A percentile compares a stretch with the other conserved stretches of the same genome.
phyloP scores from a whole-genome alignment of 2,113 vertebrate genomes.

The Balaeniceps rex region DNA sequence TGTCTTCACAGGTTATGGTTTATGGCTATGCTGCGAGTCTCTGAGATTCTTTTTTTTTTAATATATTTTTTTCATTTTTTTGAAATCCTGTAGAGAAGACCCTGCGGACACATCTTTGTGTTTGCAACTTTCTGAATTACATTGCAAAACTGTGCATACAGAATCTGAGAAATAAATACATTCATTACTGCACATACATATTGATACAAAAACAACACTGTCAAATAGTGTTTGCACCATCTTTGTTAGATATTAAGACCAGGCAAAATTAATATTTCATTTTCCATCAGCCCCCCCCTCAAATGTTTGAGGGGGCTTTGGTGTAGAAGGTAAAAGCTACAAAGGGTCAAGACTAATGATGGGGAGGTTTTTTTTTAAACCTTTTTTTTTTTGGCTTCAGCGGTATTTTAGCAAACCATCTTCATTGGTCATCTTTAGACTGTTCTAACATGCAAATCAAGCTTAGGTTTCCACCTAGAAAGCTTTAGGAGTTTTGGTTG shows the following conservation, averaged over 20 bases:
- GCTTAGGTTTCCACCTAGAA: background rate
- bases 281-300: slow-evolving; percentile 65
- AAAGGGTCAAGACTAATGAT: slow-evolving; percentile 8
- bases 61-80: slow-evolving; percentile 65
- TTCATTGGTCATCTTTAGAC: slow-evolving; percentile 18
- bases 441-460: slow-evolving; percentile 23
- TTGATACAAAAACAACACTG: slow-evolving; percentile 96
- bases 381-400: slow-evolving; percentile 27
- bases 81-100: slow-evolving; percentile 79
- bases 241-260: slow-evolving; percentile 87
- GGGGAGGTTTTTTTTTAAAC: background rate
- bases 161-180: slow-evolving; percentile 98
- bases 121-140: slow-evolving; percentile 75
- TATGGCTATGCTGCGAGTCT: slow-evolving; percentile 90
- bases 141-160: slow-evolving; percentile 84
- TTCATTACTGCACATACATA: slow-evolving; percentile 98
- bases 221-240: slow-evolving; percentile 96
- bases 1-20: slow-evolving; percentile 89
- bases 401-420: slow-evolving; percentile 13
- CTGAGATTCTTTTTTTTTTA: slow-evolving; percentile 77
- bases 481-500: background rate
- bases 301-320: slow-evolving; percentile 51
- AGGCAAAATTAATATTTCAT: slow-evolving; percentile 77
- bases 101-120: slow-evolving; percentile 64
- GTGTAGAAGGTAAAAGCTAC: slow-evolving; percentile 51